Evolutionary conservation across 2,113 vertebrate species (phyloP), one percentile per base, ranked within the genome.

Genomic region (Serinus canaria): DNA sequence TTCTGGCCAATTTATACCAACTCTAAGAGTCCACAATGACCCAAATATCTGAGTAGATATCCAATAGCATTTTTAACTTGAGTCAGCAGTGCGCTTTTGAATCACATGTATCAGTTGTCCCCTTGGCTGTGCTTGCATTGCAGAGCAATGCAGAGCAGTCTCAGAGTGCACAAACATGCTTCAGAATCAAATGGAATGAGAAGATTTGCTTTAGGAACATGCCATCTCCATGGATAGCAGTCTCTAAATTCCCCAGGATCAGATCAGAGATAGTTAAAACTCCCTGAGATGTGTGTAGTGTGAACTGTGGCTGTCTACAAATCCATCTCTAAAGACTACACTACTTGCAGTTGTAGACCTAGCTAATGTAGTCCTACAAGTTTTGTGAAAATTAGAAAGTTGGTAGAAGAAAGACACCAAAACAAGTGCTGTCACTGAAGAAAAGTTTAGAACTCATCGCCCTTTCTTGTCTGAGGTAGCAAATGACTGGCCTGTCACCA

Each of bases 401-500:
- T 95, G 41, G 74, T 93, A 56, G 67, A 90, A 91, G 58, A 87
- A 73, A 70, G 46, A 69, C 53, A 59, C 50, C 64, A 83, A 78
- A 93, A 63, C 80, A 86, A 94, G 60, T 74, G 55, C 30, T 92
- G 91, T 86, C 68, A 83, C 47, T 83, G 73, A 85, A 66, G 55
- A 24, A 59, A 28, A 86, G 47, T 86, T 96, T 63, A 17, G 78
- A 92, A 90, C 76, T 96, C 90, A 77, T 96, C 79, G 4, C 86
- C 39, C 64, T 90, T 58, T 92, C 68, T 63, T 3, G 78, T 83
- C 67, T 67, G 90, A 96, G 89, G 73, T 95, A 94, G 90, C 64
- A 55, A 80, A 90, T 63, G 43, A 47, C 50, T 63, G 46, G 67
- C 59, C 79, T 93, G 88, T 97, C 92, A 90, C 94, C 94, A 77